Percentiles rank a stretch among this genome's conserved stretches.
phyloP scores from a whole-genome alignment of 2,797 vertebrate genomes.

The Myripristis murdjan region DNA sequence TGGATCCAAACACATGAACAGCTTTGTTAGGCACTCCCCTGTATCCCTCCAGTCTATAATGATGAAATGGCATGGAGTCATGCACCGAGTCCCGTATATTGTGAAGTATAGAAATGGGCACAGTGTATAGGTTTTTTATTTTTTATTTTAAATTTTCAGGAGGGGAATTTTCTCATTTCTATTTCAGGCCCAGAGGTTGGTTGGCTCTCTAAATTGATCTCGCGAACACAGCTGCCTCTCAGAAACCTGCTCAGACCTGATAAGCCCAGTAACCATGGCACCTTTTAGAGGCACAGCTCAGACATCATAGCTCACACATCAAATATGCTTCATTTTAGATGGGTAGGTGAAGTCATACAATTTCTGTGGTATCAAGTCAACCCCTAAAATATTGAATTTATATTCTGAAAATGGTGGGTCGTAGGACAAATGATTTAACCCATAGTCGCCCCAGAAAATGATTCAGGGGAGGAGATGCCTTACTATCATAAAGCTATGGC shows the following conservation, averaged over 20 bases:
- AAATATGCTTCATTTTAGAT: conserved; percentile 74
- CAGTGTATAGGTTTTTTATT: conserved; percentile 1
- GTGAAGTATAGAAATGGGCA: conserved; percentile 35
- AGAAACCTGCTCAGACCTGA: conserved; percentile 83
- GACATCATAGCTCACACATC: conserved; percentile 74
- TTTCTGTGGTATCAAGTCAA: conserved; percentile 46
- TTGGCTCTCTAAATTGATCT: conserved; percentile 81
- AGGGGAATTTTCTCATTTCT: conserved; percentile 72
- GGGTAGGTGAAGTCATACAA: conserved; percentile 63
- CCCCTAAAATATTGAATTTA: conserved; percentile 43
- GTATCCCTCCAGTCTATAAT: conserved; percentile 23
- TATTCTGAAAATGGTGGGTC: conserved; percentile 31
- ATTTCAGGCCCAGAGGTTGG: conserved; percentile 77
- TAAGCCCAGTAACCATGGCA: conserved; percentile 79
- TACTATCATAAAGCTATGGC: conserved; percentile 5
- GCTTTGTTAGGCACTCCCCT: conserved; percentile 32
- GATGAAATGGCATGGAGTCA: conserved; percentile 41
- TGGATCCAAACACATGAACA: conserved; percentile 20
- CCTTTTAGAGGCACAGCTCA: conserved; percentile 62
- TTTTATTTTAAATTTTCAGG: conserved; percentile 15
- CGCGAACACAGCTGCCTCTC: conserved; percentile 74
- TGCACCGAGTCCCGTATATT: conserved; percentile 55
- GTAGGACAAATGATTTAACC: conserved; percentile 7
- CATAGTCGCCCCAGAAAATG: not conserved
- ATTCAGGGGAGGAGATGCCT: not conserved